Percentiles rank a stretch among this genome's conserved stretches.
Conservation (phyloP, 2,113 vertebrate species). For the Pluvialis apricaria region DNA sequence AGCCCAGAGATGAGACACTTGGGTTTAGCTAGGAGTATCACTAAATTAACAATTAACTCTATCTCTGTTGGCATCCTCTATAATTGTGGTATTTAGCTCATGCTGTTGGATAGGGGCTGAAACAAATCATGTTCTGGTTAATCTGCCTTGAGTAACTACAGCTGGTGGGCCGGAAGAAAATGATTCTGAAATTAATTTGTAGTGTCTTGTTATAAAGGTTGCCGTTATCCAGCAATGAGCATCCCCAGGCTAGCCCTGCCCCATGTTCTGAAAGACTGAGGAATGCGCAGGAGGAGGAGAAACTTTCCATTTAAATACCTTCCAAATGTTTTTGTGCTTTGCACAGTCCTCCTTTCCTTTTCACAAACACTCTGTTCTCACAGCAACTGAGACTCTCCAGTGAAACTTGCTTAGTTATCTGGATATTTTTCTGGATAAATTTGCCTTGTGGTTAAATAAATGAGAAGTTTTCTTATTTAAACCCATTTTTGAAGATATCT, state of each 20-base stretch:
- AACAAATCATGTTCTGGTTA: constrained; percentile 48
- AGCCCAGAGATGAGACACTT: not conserved
- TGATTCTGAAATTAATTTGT: constrained; percentile 53
- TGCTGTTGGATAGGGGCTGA: constrained; percentile 29
- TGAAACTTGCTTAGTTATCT: not conserved
- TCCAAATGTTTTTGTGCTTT: not conserved
- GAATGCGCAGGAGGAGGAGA: constrained; percentile 51
- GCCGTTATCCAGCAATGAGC: constrained; percentile 6
- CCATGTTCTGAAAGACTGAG: not conserved
- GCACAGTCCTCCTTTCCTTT: not conserved
- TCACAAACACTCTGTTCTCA: not conserved
- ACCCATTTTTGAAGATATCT: not conserved
- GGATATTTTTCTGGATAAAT: not conserved
- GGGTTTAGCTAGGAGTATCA: not conserved
- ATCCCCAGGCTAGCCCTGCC: not conserved
- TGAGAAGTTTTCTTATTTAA: not conserved
- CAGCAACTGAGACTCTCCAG: not conserved
- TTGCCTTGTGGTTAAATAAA: not conserved
- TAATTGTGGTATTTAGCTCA: constrained; percentile 31
- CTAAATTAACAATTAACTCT: not conserved
- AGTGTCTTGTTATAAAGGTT: constrained; percentile 46
- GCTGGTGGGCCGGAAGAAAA: constrained; percentile 62
- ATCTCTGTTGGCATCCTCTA: constrained; percentile 7
- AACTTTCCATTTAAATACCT: constrained; percentile 18
- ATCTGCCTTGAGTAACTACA: constrained; percentile 59